phyloP scores from a whole-genome alignment of 2,888 invertebrate species.

The Stenodera caucasica region DNA sequence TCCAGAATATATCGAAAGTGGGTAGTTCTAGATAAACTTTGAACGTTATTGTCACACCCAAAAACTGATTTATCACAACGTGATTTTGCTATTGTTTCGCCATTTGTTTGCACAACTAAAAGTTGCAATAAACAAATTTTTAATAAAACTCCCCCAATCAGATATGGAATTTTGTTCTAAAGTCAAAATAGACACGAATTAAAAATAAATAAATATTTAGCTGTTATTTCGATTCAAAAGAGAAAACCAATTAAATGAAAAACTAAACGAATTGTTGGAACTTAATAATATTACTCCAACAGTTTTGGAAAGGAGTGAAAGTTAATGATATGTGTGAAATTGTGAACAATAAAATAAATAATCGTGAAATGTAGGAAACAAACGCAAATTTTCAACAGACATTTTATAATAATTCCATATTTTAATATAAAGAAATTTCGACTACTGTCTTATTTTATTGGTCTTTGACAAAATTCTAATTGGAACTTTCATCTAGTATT shows the following conservation, averaged over 20 bases:
- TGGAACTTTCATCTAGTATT: too few species aligned
- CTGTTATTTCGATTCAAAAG: background rate
- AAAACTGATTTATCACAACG: conserved; percentile 2
- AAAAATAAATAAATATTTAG: background rate
- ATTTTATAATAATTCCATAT: conserved; percentile 1
- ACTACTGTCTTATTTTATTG: too few species aligned
- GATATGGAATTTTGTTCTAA: background rate
- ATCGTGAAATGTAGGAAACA: background rate
- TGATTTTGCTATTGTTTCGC: conserved; percentile 8
- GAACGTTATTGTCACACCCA: conserved; percentile 12
- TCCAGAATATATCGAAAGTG: conserved; percentile 14
- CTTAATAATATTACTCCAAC: background rate
- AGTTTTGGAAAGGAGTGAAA: conserved; percentile 8
- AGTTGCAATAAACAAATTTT: background rate
- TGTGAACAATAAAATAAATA: conserved; percentile 10
- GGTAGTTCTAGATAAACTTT: conserved; percentile 9
- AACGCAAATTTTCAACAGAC: background rate
- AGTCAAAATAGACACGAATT: background rate
- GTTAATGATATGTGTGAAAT: conserved; percentile 11
- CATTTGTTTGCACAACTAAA: conserved; percentile 5
- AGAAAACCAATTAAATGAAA: background rate
- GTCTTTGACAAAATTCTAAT: too few species aligned
- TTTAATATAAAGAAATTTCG: too few species aligned
- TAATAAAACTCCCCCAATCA: background rate
- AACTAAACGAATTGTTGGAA: conserved; percentile 3